A percentile compares a stretch with the other conserved stretches of the same genome.
phyloP scores from a whole-genome alignment of 2,797 vertebrate species.

The Tragelaphus oryx region DNA sequence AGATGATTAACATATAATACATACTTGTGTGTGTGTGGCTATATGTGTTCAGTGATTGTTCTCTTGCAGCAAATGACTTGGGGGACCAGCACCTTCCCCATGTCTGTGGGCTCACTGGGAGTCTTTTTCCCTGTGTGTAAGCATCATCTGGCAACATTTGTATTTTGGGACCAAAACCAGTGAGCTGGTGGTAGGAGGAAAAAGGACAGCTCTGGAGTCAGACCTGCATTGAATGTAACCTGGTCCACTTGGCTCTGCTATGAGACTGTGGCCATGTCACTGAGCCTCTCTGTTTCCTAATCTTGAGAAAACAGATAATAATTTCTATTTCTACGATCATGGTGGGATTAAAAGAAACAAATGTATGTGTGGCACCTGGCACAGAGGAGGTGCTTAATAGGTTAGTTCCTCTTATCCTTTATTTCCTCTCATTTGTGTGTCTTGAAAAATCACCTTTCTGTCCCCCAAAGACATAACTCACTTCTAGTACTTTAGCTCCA shows the following conservation, averaged over 20 bases:
- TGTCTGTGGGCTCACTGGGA: background rate
- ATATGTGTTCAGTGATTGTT: background rate
- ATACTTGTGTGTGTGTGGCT: background rate
- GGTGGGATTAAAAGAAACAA: background rate
- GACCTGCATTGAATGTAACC: background rate
- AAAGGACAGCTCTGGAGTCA: background rate
- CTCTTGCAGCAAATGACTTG: background rate
- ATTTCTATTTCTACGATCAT: background rate
- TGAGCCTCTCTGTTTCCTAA: background rate
- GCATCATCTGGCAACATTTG: background rate
- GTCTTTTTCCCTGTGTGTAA: background rate
- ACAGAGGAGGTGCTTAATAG: background rate
- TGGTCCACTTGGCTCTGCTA: background rate
- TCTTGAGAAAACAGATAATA: background rate
- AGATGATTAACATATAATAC: background rate
- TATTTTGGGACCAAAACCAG: background rate
- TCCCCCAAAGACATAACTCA: conserved; percentile 59
- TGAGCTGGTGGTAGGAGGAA: background rate
- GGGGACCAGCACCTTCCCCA: background rate
- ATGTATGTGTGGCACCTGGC: background rate
- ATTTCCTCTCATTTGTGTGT: conserved; percentile 19
- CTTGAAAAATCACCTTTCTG: conserved; percentile 60
- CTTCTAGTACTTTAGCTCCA: conserved; percentile 42
- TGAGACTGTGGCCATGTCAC: background rate
- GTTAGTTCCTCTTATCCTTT: conserved; percentile 36